Conservation (phyloP, 2,888 invertebrate species). For the Aplocera efformata region DNA sequence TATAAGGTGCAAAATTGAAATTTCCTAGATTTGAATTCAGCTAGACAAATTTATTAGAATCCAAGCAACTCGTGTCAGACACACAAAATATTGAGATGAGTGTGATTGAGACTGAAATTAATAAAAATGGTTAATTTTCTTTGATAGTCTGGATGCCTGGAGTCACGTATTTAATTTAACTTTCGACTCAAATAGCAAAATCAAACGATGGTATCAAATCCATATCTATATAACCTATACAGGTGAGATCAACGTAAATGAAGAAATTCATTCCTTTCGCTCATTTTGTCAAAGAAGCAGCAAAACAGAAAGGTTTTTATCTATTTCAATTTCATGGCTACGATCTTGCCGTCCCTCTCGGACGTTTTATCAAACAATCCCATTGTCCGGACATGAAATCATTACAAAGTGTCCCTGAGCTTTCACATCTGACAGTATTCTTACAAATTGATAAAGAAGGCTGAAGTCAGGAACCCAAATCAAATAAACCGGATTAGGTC, state of each 20-base stretch:
- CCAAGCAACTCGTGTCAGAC: constrained; percentile 58
- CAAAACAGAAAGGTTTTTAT: constrained; percentile 28
- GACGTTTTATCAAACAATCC: constrained; percentile 24
- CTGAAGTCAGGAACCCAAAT: constrained; percentile 70
- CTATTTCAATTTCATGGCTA: constrained; percentile 23
- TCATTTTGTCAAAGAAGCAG: constrained; percentile 21
- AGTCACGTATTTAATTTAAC: constrained; percentile 47
- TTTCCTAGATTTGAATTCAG: constrained; percentile 61
- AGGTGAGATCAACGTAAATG: constrained; percentile 9
- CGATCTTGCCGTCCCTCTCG: constrained; percentile 21
- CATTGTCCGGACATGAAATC: constrained; percentile 29
- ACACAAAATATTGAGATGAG: constrained; percentile 38
- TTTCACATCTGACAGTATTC: constrained; percentile 49
- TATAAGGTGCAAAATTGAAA: constrained; percentile 55
- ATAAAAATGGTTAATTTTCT: constrained; percentile 37
- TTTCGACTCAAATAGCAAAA: constrained; percentile 29
- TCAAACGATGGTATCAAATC: constrained; percentile 25
- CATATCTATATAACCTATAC: constrained; percentile 7
- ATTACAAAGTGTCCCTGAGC: constrained; percentile 32
- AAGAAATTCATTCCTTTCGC: constrained; percentile 18
- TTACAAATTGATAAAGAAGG: constrained; percentile 64
- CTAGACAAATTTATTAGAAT: constrained; percentile 61
- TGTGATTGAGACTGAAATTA: constrained; percentile 38
- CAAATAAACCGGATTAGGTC: constrained; percentile 78
- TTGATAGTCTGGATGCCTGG: constrained; percentile 39